Conservation (phyloP, 2,797 vertebrate genomes). For the Dendrocincla tyrannina region DNA sequence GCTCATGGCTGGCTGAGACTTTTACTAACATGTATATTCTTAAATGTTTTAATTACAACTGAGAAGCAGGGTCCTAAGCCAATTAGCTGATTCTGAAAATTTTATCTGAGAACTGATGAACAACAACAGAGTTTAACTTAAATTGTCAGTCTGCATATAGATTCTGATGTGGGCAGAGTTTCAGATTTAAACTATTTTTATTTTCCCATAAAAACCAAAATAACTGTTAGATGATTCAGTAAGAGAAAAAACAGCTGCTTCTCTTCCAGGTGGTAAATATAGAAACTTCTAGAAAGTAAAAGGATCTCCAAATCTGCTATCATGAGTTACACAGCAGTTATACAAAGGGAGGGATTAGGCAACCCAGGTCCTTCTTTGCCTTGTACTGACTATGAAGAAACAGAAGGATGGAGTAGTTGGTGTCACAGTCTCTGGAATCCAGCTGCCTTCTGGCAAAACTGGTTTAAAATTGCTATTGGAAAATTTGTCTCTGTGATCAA, state of each 20-base stretch:
- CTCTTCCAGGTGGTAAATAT: neutral
- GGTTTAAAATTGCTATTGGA: neutral
- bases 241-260: neutral
- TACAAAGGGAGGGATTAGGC: neutral
- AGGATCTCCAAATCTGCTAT: neutral
- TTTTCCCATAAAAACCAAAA: neutral
- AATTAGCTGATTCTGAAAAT: neutral
- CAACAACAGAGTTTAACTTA: neutral
- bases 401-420: neutral
- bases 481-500: neutral
- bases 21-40: neutral
- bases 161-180: neutral
- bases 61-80: neutral
- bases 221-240: neutral
- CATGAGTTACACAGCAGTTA: neutral
- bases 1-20: neutral
- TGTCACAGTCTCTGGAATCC: neutral
- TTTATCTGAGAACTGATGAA: neutral
- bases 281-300: neutral
- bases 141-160: neutral
- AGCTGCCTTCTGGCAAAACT: neutral
- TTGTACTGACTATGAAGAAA: neutral
- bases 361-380: neutral
- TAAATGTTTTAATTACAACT: neutral
- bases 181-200: neutral